Base-by-base conservation (phyloP, 1,140 invertebrate species). In the Drosophila arawakana region DNA sequence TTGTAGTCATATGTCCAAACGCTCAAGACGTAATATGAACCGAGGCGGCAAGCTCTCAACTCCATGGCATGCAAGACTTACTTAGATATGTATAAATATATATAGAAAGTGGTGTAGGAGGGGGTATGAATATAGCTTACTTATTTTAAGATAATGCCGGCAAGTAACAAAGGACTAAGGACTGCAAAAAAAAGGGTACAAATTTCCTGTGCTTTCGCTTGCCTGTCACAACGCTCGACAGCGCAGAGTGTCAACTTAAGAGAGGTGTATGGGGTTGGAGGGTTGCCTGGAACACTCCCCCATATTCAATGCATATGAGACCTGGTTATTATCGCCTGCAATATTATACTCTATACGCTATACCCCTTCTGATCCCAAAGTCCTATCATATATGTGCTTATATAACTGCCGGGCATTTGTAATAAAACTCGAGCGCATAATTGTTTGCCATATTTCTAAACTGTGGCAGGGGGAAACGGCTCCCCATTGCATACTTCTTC, bases 401-500 rank as follows among this genome's bases (percentile, higher is more conserved):
- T 79, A 88, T 88, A 86, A 83, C 82, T 86, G 82, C 82, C 82
- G 82, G 82, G 82, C 82, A 86, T 86, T 86, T 86, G 82, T 86
- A 86, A 86, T 86, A 86, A 86, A 86, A 86, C 82, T 86, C 83
- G 61, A 86, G 82, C 82, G 83, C 82, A 86, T 86, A 86, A 86
- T 86, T 86, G 82, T 86, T 86, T 86, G 82, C 82, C 82, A 86
- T 86, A 86, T 88, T 88, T 88, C 82, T 86, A 67, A 73, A 59
- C 50, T 47, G 79, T 25, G 61, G 62, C 68, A 49, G 21, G 78
- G 47, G 61, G 70, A 77, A 30, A 81, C 62, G 61, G 55, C 68
- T 52, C 65, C 60, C 68, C 35, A 68, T 66, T 85, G 82, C 78
- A 86, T 79, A 79, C 62, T 67, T 52, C 70, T 47, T 18, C 25